These are phyloP conservation scores for Xiphophorus maculatus DNA, from an alignment of 2,113 vertebrate species.

Conservation along the genomic window DNA sequence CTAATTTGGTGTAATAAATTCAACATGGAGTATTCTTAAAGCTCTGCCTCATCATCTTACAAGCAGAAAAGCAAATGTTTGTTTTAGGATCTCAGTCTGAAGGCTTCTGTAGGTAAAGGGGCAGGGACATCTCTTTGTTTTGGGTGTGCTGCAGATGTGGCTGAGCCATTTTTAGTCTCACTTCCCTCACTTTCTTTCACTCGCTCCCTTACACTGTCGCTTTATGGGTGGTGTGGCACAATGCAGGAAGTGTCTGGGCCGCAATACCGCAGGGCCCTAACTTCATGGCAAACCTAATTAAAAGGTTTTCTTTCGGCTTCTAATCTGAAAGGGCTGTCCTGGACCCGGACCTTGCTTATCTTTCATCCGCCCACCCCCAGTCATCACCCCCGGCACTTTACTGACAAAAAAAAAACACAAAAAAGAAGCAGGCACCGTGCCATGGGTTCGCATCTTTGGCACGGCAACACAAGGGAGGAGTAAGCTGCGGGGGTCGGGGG, in stretches of 20 bases:
- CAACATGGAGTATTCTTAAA: background rate
- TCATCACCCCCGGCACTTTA: slow-evolving; percentile 11
- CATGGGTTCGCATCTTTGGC: slow-evolving; percentile 44
- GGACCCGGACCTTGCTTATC: slow-evolving; percentile 48
- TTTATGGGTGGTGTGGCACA: slow-evolving; percentile 70
- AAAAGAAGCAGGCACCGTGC: slow-evolving; percentile 17
- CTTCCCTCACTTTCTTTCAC: slow-evolving; percentile 55
- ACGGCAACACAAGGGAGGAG: slow-evolving; percentile 21
- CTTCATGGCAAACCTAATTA: slow-evolving; percentile 74
- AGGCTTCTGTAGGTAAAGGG: slow-evolving; percentile 31
- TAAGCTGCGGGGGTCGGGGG: slow-evolving; percentile 9
- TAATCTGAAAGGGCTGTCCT: slow-evolving; percentile 73
- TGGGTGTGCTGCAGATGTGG: slow-evolving; percentile 68
- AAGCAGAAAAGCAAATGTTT: slow-evolving; percentile 34
- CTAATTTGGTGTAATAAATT: background rate
- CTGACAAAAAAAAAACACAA: slow-evolving; percentile 7
- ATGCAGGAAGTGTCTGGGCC: slow-evolving; percentile 77
- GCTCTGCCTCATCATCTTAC: background rate
- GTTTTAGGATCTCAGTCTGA: slow-evolving; percentile 1
- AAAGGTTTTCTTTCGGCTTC: slow-evolving; percentile 69
- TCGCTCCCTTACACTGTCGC: slow-evolving; percentile 41
- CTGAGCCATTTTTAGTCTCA: slow-evolving; percentile 75
- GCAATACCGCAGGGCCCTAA: slow-evolving; percentile 66
- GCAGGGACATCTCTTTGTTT: slow-evolving; percentile 49
- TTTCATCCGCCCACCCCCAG: slow-evolving; percentile 17